Percentiles rank a stretch among this genome's conserved stretches.
Conservation (phyloP, 2,797 vertebrate genomes). For the Champsocephalus gunnari region DNA sequence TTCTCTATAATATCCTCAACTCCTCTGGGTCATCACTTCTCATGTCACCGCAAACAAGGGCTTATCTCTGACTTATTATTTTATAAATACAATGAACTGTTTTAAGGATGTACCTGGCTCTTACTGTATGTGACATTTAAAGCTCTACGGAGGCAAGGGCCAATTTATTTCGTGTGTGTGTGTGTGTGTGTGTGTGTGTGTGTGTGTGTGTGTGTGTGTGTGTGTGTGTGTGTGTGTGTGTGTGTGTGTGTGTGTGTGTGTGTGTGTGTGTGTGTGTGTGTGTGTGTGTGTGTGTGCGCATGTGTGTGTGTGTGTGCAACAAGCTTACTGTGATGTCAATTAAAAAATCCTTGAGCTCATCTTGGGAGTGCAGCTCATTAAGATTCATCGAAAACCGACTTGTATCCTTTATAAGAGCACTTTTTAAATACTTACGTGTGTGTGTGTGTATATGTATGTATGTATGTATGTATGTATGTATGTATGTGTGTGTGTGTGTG, state of each 20-base stretch:
- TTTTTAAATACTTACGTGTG: constrained; percentile 33
- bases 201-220: constrained; percentile 27
- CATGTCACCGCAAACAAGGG: constrained; percentile 52
- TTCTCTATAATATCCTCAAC: constrained; percentile 54
- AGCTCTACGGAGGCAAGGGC: constrained; percentile 52
- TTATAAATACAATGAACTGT: constrained; percentile 8
- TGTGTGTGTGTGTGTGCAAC: constrained; percentile 38
- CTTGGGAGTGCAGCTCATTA: constrained; percentile 74
- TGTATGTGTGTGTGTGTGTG: neutral
- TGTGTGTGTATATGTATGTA: no score
- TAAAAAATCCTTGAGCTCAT: constrained; percentile 72
- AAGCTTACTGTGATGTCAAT: constrained; percentile 70
- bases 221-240: neutral
- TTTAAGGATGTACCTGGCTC: constrained; percentile 53
- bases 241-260: neutral
- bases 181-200: neutral
- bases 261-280: constrained; percentile 8
- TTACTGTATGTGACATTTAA: constrained; percentile 37
- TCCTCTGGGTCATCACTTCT: constrained; percentile 50
- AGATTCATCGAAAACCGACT: constrained; percentile 52
- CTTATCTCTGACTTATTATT: constrained; percentile 38
- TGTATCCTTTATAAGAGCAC: constrained; percentile 45
- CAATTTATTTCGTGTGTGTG: constrained; percentile 48
- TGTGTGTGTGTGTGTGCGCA: constrained; percentile 1
- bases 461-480: no score